phyloP scores from a whole-genome alignment of 2,888 invertebrate genomes.

The Escarpia spicata region DNA sequence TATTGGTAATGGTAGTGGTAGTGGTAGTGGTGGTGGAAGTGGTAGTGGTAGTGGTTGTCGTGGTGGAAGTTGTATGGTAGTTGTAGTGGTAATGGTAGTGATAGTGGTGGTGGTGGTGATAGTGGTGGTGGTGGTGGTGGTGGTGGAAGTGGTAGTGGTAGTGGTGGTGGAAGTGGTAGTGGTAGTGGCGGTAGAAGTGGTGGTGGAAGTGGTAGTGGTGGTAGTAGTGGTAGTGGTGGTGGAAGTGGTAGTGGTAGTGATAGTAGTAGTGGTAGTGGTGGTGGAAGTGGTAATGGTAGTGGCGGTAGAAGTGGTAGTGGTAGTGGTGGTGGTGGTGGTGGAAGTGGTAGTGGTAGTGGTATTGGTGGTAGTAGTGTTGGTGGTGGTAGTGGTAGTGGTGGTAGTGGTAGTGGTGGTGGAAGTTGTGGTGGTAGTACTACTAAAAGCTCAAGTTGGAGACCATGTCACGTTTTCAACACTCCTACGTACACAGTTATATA shows the following conservation, averaged over 20 bases:
- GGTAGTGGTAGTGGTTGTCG: not conserved
- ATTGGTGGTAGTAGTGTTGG: too few relatives aligned
- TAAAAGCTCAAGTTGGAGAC: not conserved
- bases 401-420: too few relatives aligned
- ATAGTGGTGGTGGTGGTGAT: not conserved
- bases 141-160: not conserved
- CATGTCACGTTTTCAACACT: not conserved
- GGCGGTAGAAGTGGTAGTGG: too few relatives aligned
- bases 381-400: too few relatives aligned
- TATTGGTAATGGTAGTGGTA: not conserved
- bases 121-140: not conserved
- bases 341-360: too few relatives aligned
- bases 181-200: conserved; percentile 1
- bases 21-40: conserved; percentile 20
- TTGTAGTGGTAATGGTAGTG: not conserved
- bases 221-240: not conserved
- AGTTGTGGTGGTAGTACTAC: not conserved
- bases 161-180: not conserved
- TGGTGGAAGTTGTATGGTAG: too few relatives aligned
- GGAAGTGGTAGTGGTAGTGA: not conserved
- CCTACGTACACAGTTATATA: not conserved
- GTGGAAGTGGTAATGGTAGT: too few relatives aligned
- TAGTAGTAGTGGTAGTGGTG: not conserved
- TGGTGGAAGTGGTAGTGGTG: conserved; percentile 10
- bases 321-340: too few relatives aligned